Percentiles rank a stretch among this genome's conserved stretches.
phyloP scores from a whole-genome alignment of 2,888 invertebrate species.

The Lithosia quadra region DNA sequence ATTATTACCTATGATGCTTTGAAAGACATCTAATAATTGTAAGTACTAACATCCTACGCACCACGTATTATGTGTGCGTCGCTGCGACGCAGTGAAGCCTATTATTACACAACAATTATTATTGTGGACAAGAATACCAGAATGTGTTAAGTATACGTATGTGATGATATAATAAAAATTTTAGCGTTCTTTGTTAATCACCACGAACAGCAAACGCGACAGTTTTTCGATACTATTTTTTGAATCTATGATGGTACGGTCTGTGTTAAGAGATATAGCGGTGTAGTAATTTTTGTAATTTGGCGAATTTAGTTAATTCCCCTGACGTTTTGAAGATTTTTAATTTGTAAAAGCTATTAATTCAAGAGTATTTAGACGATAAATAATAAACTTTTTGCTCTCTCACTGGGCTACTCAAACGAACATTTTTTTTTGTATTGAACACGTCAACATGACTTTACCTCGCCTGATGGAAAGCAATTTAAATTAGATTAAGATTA shows the following conservation, averaged over 20 bases:
- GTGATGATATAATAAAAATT: slow-evolving; percentile 58
- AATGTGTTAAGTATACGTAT: slow-evolving; percentile 32
- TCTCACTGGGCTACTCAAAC: too few relatives aligned
- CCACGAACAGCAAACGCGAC: slow-evolving; percentile 66
- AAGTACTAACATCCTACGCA: slow-evolving; percentile 39
- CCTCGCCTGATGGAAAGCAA: too few relatives aligned
- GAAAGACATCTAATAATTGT: slow-evolving; percentile 29
- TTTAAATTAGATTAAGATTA: too few relatives aligned
- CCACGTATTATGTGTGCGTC: slow-evolving; percentile 29
- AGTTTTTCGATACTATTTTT: slow-evolving; percentile 55
- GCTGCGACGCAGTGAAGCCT: slow-evolving; percentile 41
- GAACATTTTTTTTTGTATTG: too few relatives aligned
- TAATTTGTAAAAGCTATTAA: too few relatives aligned
- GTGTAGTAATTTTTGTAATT: neutral
- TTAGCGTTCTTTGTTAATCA: slow-evolving; percentile 69
- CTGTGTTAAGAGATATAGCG: slow-evolving; percentile 41
- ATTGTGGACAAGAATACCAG: slow-evolving; percentile 48
- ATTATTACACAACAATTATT: slow-evolving; percentile 56
- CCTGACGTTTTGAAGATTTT: too few relatives aligned
- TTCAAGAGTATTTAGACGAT: too few relatives aligned
- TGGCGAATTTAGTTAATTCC: too few relatives aligned
- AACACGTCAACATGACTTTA: too few relatives aligned
- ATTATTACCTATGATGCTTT: neutral
- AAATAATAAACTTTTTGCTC: too few relatives aligned
- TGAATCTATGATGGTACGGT: slow-evolving; percentile 22